Evolutionary conservation across 2,888 invertebrate genomes (phyloP).

Genomic region (Macrophya alboannulata): DNA sequence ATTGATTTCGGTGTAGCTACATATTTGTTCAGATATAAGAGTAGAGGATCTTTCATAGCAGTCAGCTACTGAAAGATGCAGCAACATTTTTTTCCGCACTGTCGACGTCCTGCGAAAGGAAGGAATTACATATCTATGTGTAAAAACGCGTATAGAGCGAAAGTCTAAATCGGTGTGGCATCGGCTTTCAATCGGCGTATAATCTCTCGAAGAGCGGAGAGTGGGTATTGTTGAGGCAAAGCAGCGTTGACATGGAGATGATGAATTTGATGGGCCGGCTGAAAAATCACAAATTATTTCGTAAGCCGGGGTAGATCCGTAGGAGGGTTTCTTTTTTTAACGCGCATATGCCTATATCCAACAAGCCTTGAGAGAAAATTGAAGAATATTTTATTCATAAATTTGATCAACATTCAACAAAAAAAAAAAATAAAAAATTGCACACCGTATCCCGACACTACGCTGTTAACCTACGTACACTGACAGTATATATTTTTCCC

Average conservation of each 20-base stretch:
- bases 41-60: neutral
- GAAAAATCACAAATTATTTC: slow-evolving; percentile 68
- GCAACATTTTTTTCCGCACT: neutral
- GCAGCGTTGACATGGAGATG: slow-evolving; percentile 68
- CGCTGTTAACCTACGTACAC: neutral
- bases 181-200: slow-evolving; percentile 52
- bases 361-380: slow-evolving; percentile 19
- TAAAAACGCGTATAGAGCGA: neutral
- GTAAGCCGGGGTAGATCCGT: slow-evolving; percentile 31
- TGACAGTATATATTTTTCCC: too few species aligned
- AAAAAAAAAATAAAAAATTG: neutral
- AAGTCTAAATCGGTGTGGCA: slow-evolving; percentile 49
- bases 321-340: slow-evolving; percentile 14
- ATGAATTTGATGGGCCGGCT: slow-evolving; percentile 66
- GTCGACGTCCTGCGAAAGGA: neutral
- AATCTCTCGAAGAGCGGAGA: slow-evolving; percentile 53
- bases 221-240: slow-evolving; percentile 63
- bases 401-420: slow-evolving; percentile 27
- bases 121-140: neutral
- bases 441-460: neutral
- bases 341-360: slow-evolving; percentile 3
- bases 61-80: neutral
- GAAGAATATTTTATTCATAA: slow-evolving; percentile 41
- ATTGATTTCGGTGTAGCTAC: neutral
- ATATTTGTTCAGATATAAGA: neutral